These are phyloP conservation scores for Melinaea menophilus DNA, from an alignment of 2,888 invertebrate species.

Conservation along the genomic window DNA sequence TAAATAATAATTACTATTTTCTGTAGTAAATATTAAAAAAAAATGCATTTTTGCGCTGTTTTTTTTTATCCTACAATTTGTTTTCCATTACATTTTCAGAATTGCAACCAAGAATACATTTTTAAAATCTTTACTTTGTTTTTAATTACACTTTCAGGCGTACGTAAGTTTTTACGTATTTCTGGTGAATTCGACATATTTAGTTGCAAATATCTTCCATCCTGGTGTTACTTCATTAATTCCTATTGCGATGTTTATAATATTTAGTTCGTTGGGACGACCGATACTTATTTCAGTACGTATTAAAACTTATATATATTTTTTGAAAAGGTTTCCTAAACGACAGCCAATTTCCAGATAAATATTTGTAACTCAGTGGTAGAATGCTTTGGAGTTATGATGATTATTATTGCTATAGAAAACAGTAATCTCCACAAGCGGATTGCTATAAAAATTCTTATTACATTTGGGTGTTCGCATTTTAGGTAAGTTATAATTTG, in stretches of 20 bases:
- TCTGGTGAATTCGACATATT: slow-evolving; percentile 47
- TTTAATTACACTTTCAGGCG: slow-evolving; percentile 32
- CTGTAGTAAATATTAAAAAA: no score
- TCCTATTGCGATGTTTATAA: slow-evolving; percentile 46
- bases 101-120: no score
- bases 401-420: slow-evolving; percentile 53
- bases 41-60: no score
- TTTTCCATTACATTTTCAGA: neutral
- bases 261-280: slow-evolving; percentile 34
- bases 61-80: no score
- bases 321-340: neutral
- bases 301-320: neutral
- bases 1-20: no score
- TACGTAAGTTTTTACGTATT: slow-evolving; percentile 52
- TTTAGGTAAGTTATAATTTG: slow-evolving; percentile 45
- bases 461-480: slow-evolving; percentile 61
- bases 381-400: slow-evolving; percentile 53
- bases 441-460: slow-evolving; percentile 51
- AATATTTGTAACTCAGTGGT: slow-evolving; percentile 48
- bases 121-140: no score
- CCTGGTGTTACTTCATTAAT: slow-evolving; percentile 48
- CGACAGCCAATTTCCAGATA: slow-evolving; percentile 40
- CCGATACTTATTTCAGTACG: neutral
- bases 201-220: slow-evolving; percentile 50
- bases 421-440: slow-evolving; percentile 48